Base-by-base conservation (phyloP, 1,140 invertebrate species). In the Zeugodacus cucurbitae region DNA sequence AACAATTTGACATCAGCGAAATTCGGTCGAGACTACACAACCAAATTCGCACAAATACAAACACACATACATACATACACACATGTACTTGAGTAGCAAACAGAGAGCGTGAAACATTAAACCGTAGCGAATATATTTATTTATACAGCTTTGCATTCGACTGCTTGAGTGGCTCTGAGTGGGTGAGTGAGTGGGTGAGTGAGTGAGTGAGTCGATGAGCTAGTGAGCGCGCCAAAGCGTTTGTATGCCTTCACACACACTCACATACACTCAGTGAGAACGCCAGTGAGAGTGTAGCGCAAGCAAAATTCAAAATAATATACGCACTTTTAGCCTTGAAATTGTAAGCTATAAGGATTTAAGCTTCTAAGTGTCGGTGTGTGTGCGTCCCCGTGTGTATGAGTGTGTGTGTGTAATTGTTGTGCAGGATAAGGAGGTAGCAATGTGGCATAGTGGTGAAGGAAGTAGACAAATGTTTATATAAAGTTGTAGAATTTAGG, bases 301-400 rank as follows among this genome's bases (percentile, higher is more conserved):
- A 34, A 70, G 32, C 26, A n/a, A 70, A 82, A 82, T 82, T 82
- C 74, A 44, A 82, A 54, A 82, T 82, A 82, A 41, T 41, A 8
- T 41, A 82, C 74, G 74, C 41, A 82, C 74, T 29, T 82, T 82
- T 82, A 82, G 74, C 74, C 74, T 82, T 82, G 74, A 82, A 82
- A 82, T 29, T 82, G 20, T 82, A 26, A 82, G 41, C 41, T 48
- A 48, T 82, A 82, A 37, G 34, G 34, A 74, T 74, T 74, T 74
- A 37, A 22, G 44, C 26, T 26, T 54, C 26, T 82, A 82, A n/a
- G 37, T 41, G 70, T 78, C 8, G 14, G 70, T 78, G 11, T 41
- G 37, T 41, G n/a, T 41, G n/a, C n/a, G n/a, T n/a, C n/a, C n/a
- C 29, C 37, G 20, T 70, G 29, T 70, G 32, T 6, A 29, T 29